A percentile compares a stretch with the other conserved stretches of the same genome.
These are phyloP conservation scores for Philypnodon macrostomus DNA, from an alignment of 2,797 vertebrate species.

Conservation along the genomic window DNA sequence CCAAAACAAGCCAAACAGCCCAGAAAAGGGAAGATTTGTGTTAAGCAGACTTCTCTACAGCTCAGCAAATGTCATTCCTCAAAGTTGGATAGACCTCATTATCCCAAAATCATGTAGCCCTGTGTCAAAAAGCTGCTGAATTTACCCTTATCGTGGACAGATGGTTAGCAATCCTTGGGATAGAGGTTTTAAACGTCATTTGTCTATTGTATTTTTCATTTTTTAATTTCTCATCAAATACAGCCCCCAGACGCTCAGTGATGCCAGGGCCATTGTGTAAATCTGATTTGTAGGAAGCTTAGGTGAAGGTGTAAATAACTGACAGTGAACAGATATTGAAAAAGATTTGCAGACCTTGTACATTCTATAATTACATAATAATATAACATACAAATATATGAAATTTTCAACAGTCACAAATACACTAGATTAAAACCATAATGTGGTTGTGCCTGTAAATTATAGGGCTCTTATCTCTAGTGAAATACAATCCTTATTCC, in stretches of 20 bases:
- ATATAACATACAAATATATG: too few relatives aligned
- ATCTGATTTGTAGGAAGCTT: not conserved
- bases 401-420: too few relatives aligned
- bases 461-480: too few relatives aligned
- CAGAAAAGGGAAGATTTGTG: not conserved
- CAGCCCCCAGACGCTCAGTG: conserved; percentile 7
- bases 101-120: conserved; percentile 25
- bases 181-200: conserved; percentile 13
- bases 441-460: too few relatives aligned
- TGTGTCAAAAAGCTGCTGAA: conserved; percentile 24
- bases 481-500: too few relatives aligned
- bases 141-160: conserved; percentile 9
- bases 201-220: conserved; percentile 2
- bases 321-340: conserved; percentile 8
- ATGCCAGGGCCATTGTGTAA: conserved; percentile 12
- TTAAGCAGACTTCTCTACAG: conserved; percentile 1
- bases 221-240: not conserved
- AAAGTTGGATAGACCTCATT: conserved; percentile 39
- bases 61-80: conserved; percentile 17
- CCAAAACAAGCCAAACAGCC: conserved; percentile 17
- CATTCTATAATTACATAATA: too few relatives aligned
- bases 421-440: too few relatives aligned
- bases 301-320: not conserved
- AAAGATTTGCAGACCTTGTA: conserved; percentile 2
- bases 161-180: conserved; percentile 9